Percentiles rank a stretch among this genome's conserved stretches.
These are phyloP conservation scores for Papilio glaucus DNA, from an alignment of 1,140 invertebrate species.

Conservation along the genomic window DNA sequence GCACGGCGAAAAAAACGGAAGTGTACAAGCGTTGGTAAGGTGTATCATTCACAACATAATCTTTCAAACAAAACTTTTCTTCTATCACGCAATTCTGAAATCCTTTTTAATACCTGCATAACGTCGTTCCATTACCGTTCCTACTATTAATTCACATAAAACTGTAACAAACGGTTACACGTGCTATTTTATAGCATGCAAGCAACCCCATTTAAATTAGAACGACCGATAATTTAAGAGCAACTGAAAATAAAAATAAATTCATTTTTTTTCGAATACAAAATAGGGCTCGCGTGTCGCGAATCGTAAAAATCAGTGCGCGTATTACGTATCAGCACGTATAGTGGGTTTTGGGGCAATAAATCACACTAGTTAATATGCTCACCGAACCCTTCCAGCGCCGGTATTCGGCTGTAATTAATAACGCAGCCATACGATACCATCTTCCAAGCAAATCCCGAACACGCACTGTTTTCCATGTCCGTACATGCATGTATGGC, in stretches of 20 bases:
- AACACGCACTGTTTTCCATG: conserved; percentile 45
- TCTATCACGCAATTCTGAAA: background rate
- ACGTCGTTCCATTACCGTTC: background rate
- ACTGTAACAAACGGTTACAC: conserved; percentile 5
- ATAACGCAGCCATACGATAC: conserved; percentile 56
- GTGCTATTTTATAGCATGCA: conserved; percentile 23
- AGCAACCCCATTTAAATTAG: conserved; percentile 36
- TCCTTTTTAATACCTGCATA: background rate
- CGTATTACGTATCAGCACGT: conserved; percentile 59
- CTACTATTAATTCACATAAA: background rate
- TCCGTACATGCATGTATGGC: no score
- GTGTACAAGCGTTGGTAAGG: no score
- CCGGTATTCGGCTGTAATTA: conserved; percentile 57
- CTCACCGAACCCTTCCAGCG: conserved; percentile 54
- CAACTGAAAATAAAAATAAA: conserved; percentile 30
- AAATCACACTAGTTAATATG: conserved; percentile 57
- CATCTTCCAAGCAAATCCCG: conserved; percentile 47
- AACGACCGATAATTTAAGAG: conserved; percentile 37
- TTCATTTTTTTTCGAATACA: conserved; percentile 25
- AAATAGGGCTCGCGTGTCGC: conserved; percentile 48
- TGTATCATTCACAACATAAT: background rate
- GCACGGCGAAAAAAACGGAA: no score
- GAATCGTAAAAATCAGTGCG: conserved; percentile 51
- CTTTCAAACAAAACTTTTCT: background rate
- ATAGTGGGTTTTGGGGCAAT: conserved; percentile 47